phyloP scores from a whole-genome alignment of 2,797 vertebrate species.

The Etheostoma nigrum region DNA sequence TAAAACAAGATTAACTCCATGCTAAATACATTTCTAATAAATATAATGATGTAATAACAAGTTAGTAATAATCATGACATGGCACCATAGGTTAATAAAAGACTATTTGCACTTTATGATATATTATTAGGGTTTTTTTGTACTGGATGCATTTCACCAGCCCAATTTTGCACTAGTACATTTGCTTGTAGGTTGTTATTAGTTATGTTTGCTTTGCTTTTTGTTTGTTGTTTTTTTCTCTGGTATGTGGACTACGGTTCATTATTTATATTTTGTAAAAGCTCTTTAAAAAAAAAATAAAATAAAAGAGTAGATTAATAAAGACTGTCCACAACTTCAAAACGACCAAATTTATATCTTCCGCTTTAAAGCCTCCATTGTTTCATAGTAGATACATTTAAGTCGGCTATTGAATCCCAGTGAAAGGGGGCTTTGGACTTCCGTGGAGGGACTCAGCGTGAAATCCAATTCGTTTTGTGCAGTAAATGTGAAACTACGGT shows the following conservation, averaged over 20 bases:
- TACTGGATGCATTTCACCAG: too few species aligned
- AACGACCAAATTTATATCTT: constrained; percentile 58
- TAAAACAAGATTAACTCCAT: neutral
- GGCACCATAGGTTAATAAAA: neutral
- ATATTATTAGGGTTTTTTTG: too few species aligned
- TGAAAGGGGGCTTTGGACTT: constrained; percentile 54
- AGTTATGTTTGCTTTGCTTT: too few species aligned
- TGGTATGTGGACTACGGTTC: too few species aligned
- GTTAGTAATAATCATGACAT: neutral
- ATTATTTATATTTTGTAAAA: too few species aligned
- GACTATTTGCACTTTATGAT: too few species aligned
- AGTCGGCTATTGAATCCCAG: constrained; percentile 48
- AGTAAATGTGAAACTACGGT: constrained; percentile 65
- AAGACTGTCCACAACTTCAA: constrained; percentile 30
- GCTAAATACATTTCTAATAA: neutral
- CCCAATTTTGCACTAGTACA: too few species aligned
- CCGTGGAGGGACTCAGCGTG: constrained; percentile 62
- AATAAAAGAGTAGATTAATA: neutral
- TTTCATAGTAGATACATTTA: constrained; percentile 59
- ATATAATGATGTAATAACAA: neutral
- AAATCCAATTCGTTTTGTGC: constrained; percentile 72
- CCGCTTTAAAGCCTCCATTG: constrained; percentile 50
- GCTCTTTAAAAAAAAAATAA: too few species aligned
- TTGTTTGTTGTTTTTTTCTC: too few species aligned
- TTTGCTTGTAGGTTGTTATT: too few species aligned